Evolutionary conservation across 2,113 vertebrate genomes (phyloP).

Genomic region (Taurulus bubalis): DNA sequence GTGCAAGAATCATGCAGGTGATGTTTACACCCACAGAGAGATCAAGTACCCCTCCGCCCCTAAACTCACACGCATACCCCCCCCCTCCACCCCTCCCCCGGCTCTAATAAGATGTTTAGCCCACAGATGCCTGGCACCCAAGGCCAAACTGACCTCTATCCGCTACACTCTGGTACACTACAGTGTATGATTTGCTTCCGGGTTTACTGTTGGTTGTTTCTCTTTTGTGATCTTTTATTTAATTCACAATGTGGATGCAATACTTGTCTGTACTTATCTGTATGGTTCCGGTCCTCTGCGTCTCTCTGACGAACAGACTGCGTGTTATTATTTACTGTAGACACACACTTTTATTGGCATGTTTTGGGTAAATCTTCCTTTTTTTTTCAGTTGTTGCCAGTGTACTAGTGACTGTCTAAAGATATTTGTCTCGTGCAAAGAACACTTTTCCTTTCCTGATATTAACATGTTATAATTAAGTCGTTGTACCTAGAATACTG

Average conservation of each 20-base stretch:
- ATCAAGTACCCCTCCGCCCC: conserved; percentile 29
- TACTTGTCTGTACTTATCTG: neutral
- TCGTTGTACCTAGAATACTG: neutral
- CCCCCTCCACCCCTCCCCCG: neutral
- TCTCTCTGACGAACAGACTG: conserved; percentile 27
- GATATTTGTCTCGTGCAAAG: neutral
- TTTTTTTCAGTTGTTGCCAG: neutral
- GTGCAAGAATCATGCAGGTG: conserved; percentile 59
- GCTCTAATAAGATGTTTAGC: conserved; percentile 63
- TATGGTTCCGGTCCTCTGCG: conserved; percentile 5
- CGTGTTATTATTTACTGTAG: conserved; percentile 39
- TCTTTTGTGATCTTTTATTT: conserved; percentile 11
- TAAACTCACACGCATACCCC: conserved; percentile 1
- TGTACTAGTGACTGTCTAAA: neutral
- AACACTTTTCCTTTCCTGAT: neutral
- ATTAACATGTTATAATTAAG: neutral
- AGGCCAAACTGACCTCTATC: conserved; percentile 60
- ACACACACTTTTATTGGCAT: conserved; percentile 28
- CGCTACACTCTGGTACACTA: neutral
- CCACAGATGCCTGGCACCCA: conserved; percentile 68
- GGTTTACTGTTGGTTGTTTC: conserved; percentile 10
- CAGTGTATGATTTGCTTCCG: neutral
- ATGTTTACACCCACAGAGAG: conserved; percentile 74
- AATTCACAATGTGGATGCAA: conserved; percentile 12
- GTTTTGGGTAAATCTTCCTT: conserved; percentile 7